Evolutionary conservation across 2,888 invertebrate species (phyloP).

Genomic region (Hyppa rectilinea): DNA sequence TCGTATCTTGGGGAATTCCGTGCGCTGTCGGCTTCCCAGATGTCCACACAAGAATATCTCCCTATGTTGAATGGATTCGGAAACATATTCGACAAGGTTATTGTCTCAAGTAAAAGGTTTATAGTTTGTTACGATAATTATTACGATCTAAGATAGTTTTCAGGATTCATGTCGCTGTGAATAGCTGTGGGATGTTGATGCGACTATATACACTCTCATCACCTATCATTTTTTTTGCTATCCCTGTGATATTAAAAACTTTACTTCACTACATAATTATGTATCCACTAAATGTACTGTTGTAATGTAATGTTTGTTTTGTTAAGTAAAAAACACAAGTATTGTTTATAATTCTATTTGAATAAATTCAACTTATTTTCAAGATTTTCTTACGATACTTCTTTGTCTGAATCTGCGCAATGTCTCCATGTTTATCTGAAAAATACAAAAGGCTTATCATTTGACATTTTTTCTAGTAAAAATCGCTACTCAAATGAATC

Average conservation of each 20-base stretch:
- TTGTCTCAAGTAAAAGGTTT: conserved; percentile 27
- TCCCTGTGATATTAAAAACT: not conserved
- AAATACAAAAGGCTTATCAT: conserved; percentile 12
- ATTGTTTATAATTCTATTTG: conserved; percentile 8
- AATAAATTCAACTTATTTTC: conserved; percentile 22
- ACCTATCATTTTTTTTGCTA: not conserved
- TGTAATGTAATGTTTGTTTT: not conserved
- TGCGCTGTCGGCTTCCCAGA: conserved; percentile 88
- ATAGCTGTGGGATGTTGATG: not conserved
- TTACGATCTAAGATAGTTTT: not conserved
- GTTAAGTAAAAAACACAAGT: conserved; percentile 5
- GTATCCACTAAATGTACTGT: no score
- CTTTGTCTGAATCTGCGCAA: conserved; percentile 60
- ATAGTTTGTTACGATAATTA: not conserved
- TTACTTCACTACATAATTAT: not conserved
- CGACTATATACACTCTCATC: no score
- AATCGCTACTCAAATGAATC: not conserved
- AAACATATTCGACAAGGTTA: conserved; percentile 56
- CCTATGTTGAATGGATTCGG: conserved; percentile 81
- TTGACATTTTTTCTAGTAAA: not conserved
- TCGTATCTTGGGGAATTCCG: conserved; percentile 88
- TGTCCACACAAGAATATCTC: conserved; percentile 84
- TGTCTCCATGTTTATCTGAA: conserved; percentile 66
- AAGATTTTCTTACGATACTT: not conserved
- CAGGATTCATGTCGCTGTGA: not conserved